Evolutionary conservation across 2,888 invertebrate species (phyloP).

Genomic region (Caenorhabditis japonica): DNA sequence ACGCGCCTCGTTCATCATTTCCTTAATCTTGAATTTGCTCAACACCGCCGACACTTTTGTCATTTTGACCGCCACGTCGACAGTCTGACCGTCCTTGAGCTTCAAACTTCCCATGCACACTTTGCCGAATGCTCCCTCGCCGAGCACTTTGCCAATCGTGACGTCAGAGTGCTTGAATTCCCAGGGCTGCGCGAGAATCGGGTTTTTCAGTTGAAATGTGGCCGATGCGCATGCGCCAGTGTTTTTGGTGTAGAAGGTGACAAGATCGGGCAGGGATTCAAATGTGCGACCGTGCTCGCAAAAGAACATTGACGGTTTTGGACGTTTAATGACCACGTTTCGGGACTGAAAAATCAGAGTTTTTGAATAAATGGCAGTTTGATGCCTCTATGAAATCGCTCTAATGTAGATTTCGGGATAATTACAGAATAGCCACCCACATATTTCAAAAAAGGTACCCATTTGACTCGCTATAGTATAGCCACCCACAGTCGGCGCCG

Average conservation of each 20-base stretch:
- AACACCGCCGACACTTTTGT: slow-evolving; percentile 38
- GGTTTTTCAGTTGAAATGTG: slow-evolving; percentile 32
- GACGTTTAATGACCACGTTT: slow-evolving; percentile 30
- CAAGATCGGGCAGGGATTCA: slow-evolving; percentile 21
- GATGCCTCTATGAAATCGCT: too few relatives aligned
- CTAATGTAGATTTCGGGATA: too few relatives aligned
- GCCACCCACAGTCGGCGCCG: too few relatives aligned
- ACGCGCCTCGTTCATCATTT: slow-evolving; percentile 61
- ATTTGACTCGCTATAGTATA: too few relatives aligned
- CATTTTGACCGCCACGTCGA: slow-evolving; percentile 56
- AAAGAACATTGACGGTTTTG: slow-evolving; percentile 8
- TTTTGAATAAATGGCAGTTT: too few relatives aligned
- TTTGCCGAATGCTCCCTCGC: slow-evolving; percentile 59
- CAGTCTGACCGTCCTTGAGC: slow-evolving; percentile 13
- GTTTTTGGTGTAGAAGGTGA: slow-evolving; percentile 18
- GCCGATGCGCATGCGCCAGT: slow-evolving; percentile 16
- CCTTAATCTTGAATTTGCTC: slow-evolving; percentile 53
- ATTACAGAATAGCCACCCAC: too few relatives aligned
- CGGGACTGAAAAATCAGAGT: slow-evolving; percentile 26
- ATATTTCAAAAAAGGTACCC: too few relatives aligned
- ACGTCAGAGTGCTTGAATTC: slow-evolving; percentile 50
- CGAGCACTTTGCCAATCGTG: slow-evolving; percentile 37
- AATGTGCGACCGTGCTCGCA: slow-evolving; percentile 19
- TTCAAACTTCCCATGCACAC: slow-evolving; percentile 41
- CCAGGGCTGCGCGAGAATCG: slow-evolving; percentile 39